phyloP scores from a whole-genome alignment of 1,140 invertebrate genomes.

The Drosophila lowei region DNA sequence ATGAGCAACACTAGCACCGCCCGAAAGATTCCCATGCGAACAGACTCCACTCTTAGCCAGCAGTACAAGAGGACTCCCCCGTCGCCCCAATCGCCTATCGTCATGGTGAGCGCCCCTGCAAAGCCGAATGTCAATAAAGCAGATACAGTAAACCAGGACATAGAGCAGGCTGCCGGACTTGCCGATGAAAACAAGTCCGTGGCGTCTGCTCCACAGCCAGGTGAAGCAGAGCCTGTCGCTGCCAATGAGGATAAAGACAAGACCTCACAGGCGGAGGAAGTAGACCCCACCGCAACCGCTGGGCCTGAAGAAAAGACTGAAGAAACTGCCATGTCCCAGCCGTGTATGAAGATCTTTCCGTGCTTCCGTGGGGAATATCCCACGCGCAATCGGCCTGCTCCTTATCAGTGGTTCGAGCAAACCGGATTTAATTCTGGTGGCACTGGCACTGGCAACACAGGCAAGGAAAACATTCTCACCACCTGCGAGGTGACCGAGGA shows the following conservation, averaged over 20 bases:
- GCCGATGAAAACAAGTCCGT: too few species aligned
- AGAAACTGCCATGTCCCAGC: neutral
- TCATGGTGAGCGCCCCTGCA: neutral
- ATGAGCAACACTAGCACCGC: neutral
- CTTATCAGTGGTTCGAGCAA: conserved; percentile 31
- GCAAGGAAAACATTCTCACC: conserved; percentile 22
- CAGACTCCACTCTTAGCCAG: too few species aligned
- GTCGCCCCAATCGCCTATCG: too few species aligned
- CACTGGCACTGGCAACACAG: neutral
- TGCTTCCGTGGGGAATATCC: conserved; percentile 43
- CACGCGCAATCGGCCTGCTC: conserved; percentile 9
- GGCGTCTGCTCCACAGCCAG: too few species aligned
- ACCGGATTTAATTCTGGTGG: conserved; percentile 1
- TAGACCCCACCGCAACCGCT: neutral
- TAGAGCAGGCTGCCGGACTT: too few species aligned
- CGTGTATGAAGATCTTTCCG: conserved; percentile 24
- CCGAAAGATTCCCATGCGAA: neutral
- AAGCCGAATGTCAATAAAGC: neutral
- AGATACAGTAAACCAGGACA: neutral
- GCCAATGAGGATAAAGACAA: neutral
- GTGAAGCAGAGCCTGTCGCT: too few species aligned
- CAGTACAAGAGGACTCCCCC: too few species aligned
- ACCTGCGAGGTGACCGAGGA: conserved; percentile 58
- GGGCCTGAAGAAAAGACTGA: neutral
- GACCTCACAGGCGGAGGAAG: neutral